Base-by-base conservation (phyloP, 2,888 invertebrate genomes). In the Nephrocerus scutellatus region DNA sequence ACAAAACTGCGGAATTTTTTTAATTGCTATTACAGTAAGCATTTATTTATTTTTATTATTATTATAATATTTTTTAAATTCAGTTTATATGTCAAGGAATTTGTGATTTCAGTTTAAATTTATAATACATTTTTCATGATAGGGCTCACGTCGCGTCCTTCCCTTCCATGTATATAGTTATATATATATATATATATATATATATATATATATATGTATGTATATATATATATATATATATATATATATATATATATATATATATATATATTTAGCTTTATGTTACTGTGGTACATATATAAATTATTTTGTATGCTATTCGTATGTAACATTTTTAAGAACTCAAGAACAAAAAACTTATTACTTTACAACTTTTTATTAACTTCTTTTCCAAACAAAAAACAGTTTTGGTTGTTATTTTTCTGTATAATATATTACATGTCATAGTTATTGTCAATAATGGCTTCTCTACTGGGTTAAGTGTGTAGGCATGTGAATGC, bases 231-330 rank as follows among this genome's bases (percentile, higher is more conserved):
- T 9, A 22, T 22, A 9, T 22, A 9, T 22, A 22, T 9, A 8
- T 22, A 22, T 22, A 9, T 22, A 9, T 8, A 9, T 22, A 22
- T 9, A 8, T 22, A 22, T 10, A n/a, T 22, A 22, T 22, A 9
- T 22, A 22, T 22, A 22, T 10, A 9, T 22, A 9, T 22, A 22
- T 22, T 22, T 22, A 30, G 19, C 32, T 41, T 43, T 41, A 46
- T 44, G 39, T 46, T 43, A 41, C 43, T 41, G 41, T 42, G 41
- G 39, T 41, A 39, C 41, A 44, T 46, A 46, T 34, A 20, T 24
- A n/a, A 14, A n/a, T 3, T 3, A 23, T 35, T 35, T n/a, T 7
- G 20, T 20, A 20, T 35, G 4, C 20, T 20, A 28, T n/a, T n/a
- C n/a, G n/a, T 19, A 16, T n/a, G 9, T 30, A 30, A 12, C 25